Evolutionary conservation across 2,797 vertebrate species (phyloP), one percentile per base, ranked within the genome.

Genomic region (Sternarchorhynchus goeldii): DNA sequence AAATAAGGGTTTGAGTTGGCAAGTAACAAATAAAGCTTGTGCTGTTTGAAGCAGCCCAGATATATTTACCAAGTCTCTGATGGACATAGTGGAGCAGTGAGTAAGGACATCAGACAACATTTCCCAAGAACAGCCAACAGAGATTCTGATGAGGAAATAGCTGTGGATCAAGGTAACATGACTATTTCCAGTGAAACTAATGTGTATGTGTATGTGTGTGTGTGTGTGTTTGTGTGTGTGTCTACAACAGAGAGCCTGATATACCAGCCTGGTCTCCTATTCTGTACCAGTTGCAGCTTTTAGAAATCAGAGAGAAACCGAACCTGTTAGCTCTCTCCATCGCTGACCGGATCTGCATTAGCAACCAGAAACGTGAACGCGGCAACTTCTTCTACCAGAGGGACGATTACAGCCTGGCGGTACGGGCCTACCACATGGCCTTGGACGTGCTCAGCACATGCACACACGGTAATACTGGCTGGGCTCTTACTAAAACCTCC

Each of bases 301-400:
- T 93, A 69, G 89, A 92, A 82, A 87, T 94, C 83, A 89, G 88
- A 85, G 92, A 94, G 66, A 92, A 91, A 82, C 91, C 89, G 4
- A 92, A 95, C 62, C 87, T 84, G 0, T 85, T 89, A 69, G 87
- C 78, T 21, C 85, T 95, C 78, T 87, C 90, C 3, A 83, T 92
- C 18, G 80, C 91, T 0, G 92, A 92, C 84, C 91, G 93, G 72
- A 93, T 96, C 78, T 86, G 92, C 78, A 93, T 94, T 39, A 94
- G 92, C 83, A 93, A 93, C 82, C 92, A 93, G 88, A 94, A 95
- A 80, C 89, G 94, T 74, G 94, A 96, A 83, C 90, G 93, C 50
- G 94, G 95, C 67, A 95, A 95, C 90, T 94, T 93, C 86, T 92
- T 94, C 87, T 96, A 96, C 88, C 90, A 94, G 77, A 91, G 94